Percentiles rank a stretch among this genome's conserved stretches.
These are phyloP conservation scores for Hucho hucho DNA, from an alignment of 2,113 vertebrate genomes.

Conservation along the genomic window DNA sequence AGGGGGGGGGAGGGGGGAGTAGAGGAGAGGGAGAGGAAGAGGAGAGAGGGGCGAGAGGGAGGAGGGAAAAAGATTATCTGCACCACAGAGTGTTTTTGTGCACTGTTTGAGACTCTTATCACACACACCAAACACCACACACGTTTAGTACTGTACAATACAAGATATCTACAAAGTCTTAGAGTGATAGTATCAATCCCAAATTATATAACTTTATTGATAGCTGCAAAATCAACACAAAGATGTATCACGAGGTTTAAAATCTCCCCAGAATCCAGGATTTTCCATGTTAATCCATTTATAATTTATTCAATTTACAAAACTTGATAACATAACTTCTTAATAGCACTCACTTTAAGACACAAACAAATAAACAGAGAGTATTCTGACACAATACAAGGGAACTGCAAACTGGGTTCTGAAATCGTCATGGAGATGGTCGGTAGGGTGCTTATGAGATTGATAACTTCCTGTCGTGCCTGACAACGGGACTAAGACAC, in stretches of 20 bases:
- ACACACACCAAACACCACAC: background rate
- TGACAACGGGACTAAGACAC: background rate
- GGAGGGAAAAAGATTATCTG: background rate
- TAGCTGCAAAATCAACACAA: background rate
- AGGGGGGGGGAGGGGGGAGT: too few relatives aligned
- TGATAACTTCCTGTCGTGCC: background rate
- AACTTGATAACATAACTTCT: background rate
- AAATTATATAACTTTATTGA: background rate
- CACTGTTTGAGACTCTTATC: background rate
- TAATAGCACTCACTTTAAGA: background rate
- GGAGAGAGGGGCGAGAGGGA: too few relatives aligned
- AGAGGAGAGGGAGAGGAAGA: too few relatives aligned
- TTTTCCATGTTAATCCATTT: background rate
- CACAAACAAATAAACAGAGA: background rate
- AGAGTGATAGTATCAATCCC: too few relatives aligned
- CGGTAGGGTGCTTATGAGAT: background rate
- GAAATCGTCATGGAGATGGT: background rate
- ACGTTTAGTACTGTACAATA: background rate
- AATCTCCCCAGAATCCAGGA: background rate
- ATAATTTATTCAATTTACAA: background rate
- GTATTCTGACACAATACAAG: background rate
- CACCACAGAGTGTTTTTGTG: background rate
- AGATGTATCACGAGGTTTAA: background rate
- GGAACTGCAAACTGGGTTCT: background rate
- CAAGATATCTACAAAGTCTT: background rate